A percentile compares a stretch with the other conserved stretches of the same genome.
phyloP scores from a whole-genome alignment of 2,113 vertebrate genomes.

The Andinoacara biseriatus region DNA sequence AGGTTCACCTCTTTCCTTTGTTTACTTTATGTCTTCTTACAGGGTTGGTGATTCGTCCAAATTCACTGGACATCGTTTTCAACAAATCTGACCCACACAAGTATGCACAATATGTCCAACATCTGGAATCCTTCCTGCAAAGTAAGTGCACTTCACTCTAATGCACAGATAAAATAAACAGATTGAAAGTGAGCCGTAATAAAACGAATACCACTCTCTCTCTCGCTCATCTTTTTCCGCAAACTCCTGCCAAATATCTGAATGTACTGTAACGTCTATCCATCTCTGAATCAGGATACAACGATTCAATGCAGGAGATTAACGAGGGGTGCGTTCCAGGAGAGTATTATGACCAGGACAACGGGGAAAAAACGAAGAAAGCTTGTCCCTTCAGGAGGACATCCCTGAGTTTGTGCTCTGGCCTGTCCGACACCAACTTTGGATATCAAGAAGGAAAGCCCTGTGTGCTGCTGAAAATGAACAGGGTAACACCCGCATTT shows the following conservation, averaged over 20 bases:
- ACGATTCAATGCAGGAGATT: conserved; percentile 83
- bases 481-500: conserved; percentile 83
- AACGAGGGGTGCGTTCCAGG: conserved; percentile 81
- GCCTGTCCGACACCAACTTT: conserved; percentile 82
- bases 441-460: conserved; percentile 89
- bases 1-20: background rate
- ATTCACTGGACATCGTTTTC: conserved; percentile 86
- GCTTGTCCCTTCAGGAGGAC: conserved; percentile 87
- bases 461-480: conserved; percentile 95
- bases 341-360: conserved; percentile 78
- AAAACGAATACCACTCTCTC: background rate
- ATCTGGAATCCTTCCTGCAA: conserved; percentile 84
- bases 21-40: conserved; percentile 13
- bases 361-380: conserved; percentile 65
- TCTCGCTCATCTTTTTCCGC: background rate
- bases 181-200: background rate
- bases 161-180: background rate
- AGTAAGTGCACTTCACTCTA: conserved; percentile 77
- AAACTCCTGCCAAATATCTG: background rate
- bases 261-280: background rate
- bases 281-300: conserved; percentile 80
- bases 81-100: conserved; percentile 78
- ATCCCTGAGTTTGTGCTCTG: conserved; percentile 85
- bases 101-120: conserved; percentile 79
- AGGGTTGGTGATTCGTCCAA: conserved; percentile 93